Conservation (phyloP, 2,888 invertebrate species). For the Hirtodrosophila duncani region DNA sequence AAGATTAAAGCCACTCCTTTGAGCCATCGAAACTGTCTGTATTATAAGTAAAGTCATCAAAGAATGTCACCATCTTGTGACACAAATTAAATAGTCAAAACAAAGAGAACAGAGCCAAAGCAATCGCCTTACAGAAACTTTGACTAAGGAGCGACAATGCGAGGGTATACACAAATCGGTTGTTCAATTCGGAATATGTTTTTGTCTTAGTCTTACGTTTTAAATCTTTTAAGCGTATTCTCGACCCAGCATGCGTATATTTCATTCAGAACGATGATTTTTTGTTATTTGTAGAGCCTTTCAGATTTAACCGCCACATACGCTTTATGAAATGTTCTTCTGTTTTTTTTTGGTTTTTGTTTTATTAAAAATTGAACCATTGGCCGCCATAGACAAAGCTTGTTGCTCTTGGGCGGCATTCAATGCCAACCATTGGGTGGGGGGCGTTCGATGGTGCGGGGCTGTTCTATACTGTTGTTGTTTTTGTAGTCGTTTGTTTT, state of each 20-base stretch:
- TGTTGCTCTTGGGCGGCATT: conserved; percentile 70
- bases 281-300: conserved; percentile 54
- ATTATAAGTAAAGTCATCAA: no score
- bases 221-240: conserved; percentile 50
- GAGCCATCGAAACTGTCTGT: no score
- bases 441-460: conserved; percentile 36
- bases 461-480: conserved; percentile 39
- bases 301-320: conserved; percentile 44
- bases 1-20: no score
- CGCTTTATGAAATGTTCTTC: conserved; percentile 51
- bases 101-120: no score
- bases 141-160: no score
- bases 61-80: no score
- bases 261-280: conserved; percentile 71
- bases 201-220: conserved; percentile 12
- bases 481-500: conserved; percentile 59
- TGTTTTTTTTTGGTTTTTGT: conserved; percentile 25
- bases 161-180: no score
- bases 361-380: conserved; percentile 58
- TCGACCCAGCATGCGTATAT: conserved; percentile 40
- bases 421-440: conserved; percentile 67
- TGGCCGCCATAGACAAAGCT: conserved; percentile 53
- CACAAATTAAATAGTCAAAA: no score
- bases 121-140: no score
- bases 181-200: no score